A percentile compares a stretch with the other conserved stretches of the same genome.
Evolutionary conservation across 2,113 vertebrate species (phyloP).

Genomic region (Cyprinodon tularosa): DNA sequence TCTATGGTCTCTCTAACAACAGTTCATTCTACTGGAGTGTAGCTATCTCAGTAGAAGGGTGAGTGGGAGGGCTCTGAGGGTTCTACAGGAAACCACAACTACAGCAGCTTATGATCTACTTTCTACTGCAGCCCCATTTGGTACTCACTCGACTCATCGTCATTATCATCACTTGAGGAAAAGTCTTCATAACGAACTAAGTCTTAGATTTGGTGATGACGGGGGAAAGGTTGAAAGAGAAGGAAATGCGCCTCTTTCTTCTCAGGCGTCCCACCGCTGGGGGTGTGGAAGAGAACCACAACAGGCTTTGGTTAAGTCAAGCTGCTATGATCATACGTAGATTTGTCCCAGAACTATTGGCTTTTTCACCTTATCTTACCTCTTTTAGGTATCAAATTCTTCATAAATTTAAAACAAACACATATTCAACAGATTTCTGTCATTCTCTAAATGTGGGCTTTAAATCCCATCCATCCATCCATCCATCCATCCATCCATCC

Average conservation of each 20-base stretch:
- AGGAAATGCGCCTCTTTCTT: conserved; percentile 87
- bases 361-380: no score
- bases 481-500: no score
- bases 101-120: conserved; percentile 20
- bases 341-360: neutral
- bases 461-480: no score
- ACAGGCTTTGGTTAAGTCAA: conserved; percentile 27
- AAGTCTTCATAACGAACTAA: conserved; percentile 85
- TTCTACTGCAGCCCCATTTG: conserved; percentile 34
- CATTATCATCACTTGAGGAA: conserved; percentile 90
- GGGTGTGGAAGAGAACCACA: conserved; percentile 62
- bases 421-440: no score
- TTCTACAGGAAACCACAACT: conserved; percentile 25
- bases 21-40: neutral
- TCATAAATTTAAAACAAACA: no score
- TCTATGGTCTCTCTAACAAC: neutral
- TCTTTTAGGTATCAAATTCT: no score
- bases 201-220: conserved; percentile 91
- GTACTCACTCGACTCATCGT: conserved; percentile 90
- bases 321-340: neutral
- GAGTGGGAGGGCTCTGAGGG: neutral
- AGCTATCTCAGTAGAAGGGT: neutral
- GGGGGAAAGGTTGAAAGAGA: conserved; percentile 92
- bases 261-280: conserved; percentile 80
- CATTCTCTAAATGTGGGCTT: no score